These are phyloP conservation scores for Haemorhous mexicanus DNA, from an alignment of 2,113 vertebrate species.

Conservation along the genomic window DNA sequence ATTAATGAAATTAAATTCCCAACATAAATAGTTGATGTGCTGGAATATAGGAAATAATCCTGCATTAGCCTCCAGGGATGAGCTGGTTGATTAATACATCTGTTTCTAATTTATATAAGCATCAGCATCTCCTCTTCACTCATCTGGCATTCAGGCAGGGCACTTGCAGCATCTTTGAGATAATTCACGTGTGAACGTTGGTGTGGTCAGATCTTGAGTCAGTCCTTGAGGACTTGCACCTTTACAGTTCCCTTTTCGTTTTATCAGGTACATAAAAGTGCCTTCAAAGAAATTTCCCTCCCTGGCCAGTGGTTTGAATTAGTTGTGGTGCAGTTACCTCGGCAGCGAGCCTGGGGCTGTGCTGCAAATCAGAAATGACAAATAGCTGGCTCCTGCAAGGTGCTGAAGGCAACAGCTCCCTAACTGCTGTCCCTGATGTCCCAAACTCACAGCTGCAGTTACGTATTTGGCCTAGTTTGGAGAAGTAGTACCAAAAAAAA, in stretches of 20 bases:
- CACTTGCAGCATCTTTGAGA: not conserved
- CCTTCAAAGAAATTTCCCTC: not conserved
- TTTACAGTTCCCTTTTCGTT: not conserved
- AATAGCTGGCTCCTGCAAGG: not conserved
- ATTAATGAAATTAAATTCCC: slow-evolving; percentile 41
- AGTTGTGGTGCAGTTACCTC: not conserved
- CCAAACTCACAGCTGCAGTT: not conserved
- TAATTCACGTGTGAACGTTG: not conserved
- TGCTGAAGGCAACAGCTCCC: slow-evolving; percentile 28
- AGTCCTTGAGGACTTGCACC: not conserved
- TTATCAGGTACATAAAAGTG: not conserved
- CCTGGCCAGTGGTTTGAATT: not conserved
- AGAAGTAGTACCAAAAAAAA: not conserved
- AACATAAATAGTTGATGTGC: slow-evolving; percentile 35
- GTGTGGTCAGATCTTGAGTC: not conserved
- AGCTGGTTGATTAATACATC: slow-evolving; percentile 42
- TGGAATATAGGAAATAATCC: slow-evolving; percentile 49
- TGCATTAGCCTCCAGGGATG: slow-evolving; percentile 20
- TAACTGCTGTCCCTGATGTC: not conserved
- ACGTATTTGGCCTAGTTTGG: not conserved
- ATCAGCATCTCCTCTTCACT: not conserved
- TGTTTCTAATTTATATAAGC: slow-evolving; percentile 38
- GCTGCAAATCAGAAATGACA: slow-evolving; percentile 14
- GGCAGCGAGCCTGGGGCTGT: not conserved
- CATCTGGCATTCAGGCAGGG: not conserved